A percentile compares a stretch with the other conserved stretches of the same genome.
Evolutionary conservation across 2,797 vertebrate genomes (phyloP).

Genomic region (Gymnoscopelus microlampas): DNA sequence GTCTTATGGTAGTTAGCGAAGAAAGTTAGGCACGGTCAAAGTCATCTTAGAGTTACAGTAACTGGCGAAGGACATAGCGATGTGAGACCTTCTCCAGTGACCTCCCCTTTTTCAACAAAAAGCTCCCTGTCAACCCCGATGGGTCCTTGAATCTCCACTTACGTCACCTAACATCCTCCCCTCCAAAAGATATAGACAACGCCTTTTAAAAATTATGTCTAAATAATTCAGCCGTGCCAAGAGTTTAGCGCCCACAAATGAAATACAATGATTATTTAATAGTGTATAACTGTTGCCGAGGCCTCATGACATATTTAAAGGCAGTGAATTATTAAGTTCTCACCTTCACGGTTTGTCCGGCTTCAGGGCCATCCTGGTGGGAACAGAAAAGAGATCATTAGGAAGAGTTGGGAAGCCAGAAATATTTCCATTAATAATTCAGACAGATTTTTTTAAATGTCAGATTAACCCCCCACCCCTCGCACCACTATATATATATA

Average conservation of each 20-base stretch:
- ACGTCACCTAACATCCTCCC: conserved; percentile 18
- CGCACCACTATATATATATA: too few species aligned
- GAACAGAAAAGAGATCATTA: conserved; percentile 74
- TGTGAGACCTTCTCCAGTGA: too few species aligned
- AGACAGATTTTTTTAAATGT: conserved; percentile 72
- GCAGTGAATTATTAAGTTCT: conserved; percentile 82
- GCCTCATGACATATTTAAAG: conserved; percentile 79
- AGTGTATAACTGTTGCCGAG: conserved; percentile 74
- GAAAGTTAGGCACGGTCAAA: not conserved
- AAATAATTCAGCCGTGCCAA: conserved; percentile 73
- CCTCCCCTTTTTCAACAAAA: too few species aligned
- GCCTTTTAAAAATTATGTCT: conserved; percentile 62
- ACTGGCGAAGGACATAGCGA: conserved; percentile 6
- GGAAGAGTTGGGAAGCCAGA: conserved; percentile 74
- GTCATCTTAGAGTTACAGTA: conserved; percentile 5
- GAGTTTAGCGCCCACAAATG: conserved; percentile 71
- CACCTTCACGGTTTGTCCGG: conserved; percentile 95
- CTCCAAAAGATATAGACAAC: conserved; percentile 57
- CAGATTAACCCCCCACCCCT: conserved; percentile 53
- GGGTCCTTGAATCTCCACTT: conserved; percentile 9
- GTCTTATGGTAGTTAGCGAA: not conserved
- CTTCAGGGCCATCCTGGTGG: conserved; percentile 90
- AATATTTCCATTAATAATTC: conserved; percentile 82
- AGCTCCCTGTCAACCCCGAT: too few species aligned
- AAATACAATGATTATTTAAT: conserved; percentile 82